Conservation (phyloP, 2,888 invertebrate species). For the Seira musarum region DNA sequence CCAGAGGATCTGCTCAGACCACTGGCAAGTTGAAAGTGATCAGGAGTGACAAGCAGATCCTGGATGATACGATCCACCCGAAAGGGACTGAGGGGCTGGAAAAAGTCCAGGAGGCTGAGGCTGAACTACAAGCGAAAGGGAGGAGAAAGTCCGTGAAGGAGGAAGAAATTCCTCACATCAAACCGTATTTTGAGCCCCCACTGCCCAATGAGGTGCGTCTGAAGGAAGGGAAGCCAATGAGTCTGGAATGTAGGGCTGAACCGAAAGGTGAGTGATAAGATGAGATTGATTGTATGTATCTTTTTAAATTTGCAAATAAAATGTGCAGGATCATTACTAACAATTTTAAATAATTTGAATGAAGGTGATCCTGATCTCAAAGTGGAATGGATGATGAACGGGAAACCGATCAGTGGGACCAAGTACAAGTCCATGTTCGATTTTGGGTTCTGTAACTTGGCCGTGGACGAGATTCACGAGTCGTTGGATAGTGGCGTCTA, state of each 20-base stretch:
- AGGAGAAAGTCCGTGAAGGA: conserved; percentile 7
- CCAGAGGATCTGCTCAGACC: conserved; percentile 90
- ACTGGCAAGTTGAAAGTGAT: conserved; percentile 88
- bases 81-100: conserved; percentile 93
- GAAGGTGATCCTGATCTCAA: conserved; percentile 73
- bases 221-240: conserved; percentile 87
- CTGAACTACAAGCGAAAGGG: conserved; percentile 76
- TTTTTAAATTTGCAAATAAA: neutral
- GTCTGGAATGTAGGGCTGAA: conserved; percentile 95
- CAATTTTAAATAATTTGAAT: neutral
- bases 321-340: too few species aligned
- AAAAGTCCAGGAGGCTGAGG: conserved; percentile 91
- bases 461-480: conserved; percentile 92
- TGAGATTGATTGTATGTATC: conserved; percentile 76
- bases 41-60: conserved; percentile 75
- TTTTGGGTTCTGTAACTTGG: conserved; percentile 96
- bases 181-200: conserved; percentile 90
- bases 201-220: conserved; percentile 85
- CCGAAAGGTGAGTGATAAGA: conserved; percentile 96
- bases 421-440: conserved; percentile 92
- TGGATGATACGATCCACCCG: conserved; percentile 93
- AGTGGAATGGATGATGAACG: conserved; percentile 96
- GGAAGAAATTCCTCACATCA: conserved; percentile 70
- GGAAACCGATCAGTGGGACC: conserved; percentile 80
- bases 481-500: conserved; percentile 92